These are phyloP conservation scores for Ramphastos sulfuratus DNA, from an alignment of 2,113 vertebrate genomes.

Conservation along the genomic window DNA sequence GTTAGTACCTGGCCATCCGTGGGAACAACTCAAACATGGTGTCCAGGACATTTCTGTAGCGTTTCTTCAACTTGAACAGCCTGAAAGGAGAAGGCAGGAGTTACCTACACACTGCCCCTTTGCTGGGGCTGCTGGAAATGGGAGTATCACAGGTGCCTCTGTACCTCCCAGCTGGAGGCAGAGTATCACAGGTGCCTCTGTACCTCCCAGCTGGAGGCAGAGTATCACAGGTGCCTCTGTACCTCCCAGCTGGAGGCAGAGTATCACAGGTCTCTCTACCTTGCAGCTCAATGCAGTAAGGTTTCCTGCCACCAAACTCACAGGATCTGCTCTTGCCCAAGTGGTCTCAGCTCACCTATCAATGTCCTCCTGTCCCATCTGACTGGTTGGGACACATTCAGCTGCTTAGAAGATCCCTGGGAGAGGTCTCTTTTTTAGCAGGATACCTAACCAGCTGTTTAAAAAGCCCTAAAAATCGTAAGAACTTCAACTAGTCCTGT, in stretches of 20 bases:
- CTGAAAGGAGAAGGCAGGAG: constrained; percentile 62
- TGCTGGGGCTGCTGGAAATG: background rate
- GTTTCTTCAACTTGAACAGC: constrained; percentile 94
- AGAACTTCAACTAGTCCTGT: background rate
- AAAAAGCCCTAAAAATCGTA: background rate
- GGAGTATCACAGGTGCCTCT: too few relatives aligned
- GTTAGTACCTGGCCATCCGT: constrained; percentile 90
- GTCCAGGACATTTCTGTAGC: constrained; percentile 95
- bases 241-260: background rate
- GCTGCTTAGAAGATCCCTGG: background rate
- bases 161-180: too few relatives aligned
- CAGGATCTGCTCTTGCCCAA: background rate
- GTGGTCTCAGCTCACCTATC: background rate
- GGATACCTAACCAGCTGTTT: background rate
- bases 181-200: too few relatives aligned
- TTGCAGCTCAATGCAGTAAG: background rate
- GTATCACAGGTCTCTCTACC: background rate
- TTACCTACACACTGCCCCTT: background rate
- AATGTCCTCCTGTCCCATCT: background rate
- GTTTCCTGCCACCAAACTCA: background rate
- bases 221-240: too few relatives aligned
- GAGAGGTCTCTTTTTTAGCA: background rate
- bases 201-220: too few relatives aligned
- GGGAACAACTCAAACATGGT: constrained; percentile 98
- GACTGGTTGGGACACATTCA: background rate